Conservation (phyloP, 2,888 invertebrate species). For the Tetramorium bicarinatum region DNA sequence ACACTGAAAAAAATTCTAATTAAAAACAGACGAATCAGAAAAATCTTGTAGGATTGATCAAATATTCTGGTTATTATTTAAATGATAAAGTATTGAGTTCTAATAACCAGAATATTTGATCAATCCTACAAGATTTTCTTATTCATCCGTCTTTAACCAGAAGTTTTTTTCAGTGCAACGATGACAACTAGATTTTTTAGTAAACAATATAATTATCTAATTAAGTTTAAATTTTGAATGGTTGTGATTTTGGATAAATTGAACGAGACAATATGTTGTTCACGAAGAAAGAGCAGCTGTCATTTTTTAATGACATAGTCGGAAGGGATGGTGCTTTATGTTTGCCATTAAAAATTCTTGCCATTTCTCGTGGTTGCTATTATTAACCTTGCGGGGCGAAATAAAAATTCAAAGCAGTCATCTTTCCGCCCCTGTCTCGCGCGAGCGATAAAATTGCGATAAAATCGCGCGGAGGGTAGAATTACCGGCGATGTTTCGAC, state of each 20-base stretch:
- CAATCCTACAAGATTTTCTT: no score
- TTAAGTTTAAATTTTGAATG: background rate
- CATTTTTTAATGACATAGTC: background rate
- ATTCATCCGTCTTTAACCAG: no score
- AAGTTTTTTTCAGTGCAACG: no score
- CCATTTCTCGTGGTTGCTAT: background rate
- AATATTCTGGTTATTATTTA: no score
- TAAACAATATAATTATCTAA: background rate
- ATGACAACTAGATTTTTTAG: no score
- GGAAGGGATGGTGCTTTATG: background rate
- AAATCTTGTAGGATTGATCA: no score
- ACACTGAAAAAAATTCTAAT: no score
- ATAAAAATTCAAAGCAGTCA: background rate
- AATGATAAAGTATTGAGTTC: no score
- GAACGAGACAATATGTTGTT: background rate
- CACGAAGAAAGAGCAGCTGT: background rate
- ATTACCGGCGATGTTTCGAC: slow-evolving; percentile 5
- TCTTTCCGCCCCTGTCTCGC: background rate
- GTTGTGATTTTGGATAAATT: background rate
- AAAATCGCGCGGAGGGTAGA: slow-evolving; percentile 27
- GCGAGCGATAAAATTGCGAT: slow-evolving; percentile 21
- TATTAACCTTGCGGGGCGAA: background rate
- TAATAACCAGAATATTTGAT: no score
- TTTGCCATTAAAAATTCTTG: background rate
- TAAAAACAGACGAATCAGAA: no score